Conservation (phyloP, 2,797 vertebrate species). For the Uromys caudimaculatus region DNA sequence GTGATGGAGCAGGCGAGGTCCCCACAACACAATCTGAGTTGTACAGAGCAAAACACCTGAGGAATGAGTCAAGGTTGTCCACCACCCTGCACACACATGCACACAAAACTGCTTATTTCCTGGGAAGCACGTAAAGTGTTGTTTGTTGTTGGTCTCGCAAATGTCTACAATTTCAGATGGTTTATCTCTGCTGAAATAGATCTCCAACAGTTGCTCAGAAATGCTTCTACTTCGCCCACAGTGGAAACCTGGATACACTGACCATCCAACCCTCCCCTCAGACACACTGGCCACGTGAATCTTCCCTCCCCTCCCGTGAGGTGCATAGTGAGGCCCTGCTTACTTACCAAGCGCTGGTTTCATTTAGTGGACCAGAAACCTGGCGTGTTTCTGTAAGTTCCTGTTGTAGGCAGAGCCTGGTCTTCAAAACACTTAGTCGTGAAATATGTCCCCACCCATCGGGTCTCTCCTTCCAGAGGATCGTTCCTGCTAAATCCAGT, state of each 20-base stretch:
- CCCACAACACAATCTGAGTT: not conserved
- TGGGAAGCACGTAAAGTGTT: not conserved
- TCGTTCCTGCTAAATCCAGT: not conserved
- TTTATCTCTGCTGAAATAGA: slow-evolving; percentile 16
- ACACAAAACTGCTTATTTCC: not conserved
- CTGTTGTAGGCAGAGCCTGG: not conserved
- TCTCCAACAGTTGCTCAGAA: slow-evolving; percentile 21
- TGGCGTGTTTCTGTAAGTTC: slow-evolving; percentile 12
- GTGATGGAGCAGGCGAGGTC: not conserved
- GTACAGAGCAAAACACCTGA: not conserved
- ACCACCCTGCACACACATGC: no score
- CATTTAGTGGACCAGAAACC: slow-evolving; percentile 3
- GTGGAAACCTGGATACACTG: not conserved
- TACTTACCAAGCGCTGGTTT: not conserved
- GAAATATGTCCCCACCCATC: not conserved
- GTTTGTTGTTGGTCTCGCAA: not conserved
- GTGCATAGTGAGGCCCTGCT: not conserved
- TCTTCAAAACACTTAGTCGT: slow-evolving; percentile 46
- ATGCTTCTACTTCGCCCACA: not conserved
- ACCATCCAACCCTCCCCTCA: not conserved
- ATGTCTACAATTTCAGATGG: not conserved
- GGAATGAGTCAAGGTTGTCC: not conserved
- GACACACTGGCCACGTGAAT: not conserved
- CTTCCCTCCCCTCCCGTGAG: not conserved
- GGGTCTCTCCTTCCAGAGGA: not conserved